phyloP scores from a whole-genome alignment of 2,888 invertebrate genomes.

The Sycophila texana region DNA sequence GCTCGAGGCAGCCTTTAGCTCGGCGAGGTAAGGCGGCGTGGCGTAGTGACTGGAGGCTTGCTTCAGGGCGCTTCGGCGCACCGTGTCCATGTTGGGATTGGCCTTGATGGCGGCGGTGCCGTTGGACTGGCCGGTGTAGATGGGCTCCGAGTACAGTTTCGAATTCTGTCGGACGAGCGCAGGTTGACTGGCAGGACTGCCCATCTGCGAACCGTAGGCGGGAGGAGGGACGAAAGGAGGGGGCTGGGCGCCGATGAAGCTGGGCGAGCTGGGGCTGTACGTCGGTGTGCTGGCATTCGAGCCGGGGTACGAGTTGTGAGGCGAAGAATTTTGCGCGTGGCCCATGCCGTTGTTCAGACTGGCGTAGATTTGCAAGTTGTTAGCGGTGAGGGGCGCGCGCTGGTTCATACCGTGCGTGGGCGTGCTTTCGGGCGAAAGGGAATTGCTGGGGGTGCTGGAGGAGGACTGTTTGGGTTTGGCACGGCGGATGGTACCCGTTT shows the following conservation, averaged over 20 bases:
- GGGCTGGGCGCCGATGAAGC: conserved; percentile 64
- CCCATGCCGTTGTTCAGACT: conserved; percentile 62
- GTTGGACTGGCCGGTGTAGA: conserved; percentile 62
- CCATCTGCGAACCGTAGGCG: conserved; percentile 40
- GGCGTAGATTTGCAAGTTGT: conserved; percentile 64
- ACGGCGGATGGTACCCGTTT: conserved; percentile 75
- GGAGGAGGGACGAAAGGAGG: conserved; percentile 64
- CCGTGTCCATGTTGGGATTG: conserved; percentile 72
- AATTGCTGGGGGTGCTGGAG: conserved; percentile 73
- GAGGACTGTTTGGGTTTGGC: conserved; percentile 72
- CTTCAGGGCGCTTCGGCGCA: conserved; percentile 71
- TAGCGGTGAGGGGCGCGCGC: conserved; percentile 68
- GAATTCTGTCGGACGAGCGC: conserved; percentile 68
- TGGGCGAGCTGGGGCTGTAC: conserved; percentile 68
- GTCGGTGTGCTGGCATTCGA: conserved; percentile 70
- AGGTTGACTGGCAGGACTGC: conserved; percentile 59
- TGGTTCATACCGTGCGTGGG: conserved; percentile 73
- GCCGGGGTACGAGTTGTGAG: conserved; percentile 70
- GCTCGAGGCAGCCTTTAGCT: conserved; percentile 79
- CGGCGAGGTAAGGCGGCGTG: conserved; percentile 78
- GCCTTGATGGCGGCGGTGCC: conserved; percentile 64
- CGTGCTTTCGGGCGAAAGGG: conserved; percentile 74
- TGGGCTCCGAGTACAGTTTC: conserved; percentile 65
- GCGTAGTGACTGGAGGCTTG: conserved; percentile 70
- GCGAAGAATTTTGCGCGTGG: conserved; percentile 62